phyloP scores from a whole-genome alignment of 2,113 vertebrate genomes.

The Kryptolebias marmoratus region DNA sequence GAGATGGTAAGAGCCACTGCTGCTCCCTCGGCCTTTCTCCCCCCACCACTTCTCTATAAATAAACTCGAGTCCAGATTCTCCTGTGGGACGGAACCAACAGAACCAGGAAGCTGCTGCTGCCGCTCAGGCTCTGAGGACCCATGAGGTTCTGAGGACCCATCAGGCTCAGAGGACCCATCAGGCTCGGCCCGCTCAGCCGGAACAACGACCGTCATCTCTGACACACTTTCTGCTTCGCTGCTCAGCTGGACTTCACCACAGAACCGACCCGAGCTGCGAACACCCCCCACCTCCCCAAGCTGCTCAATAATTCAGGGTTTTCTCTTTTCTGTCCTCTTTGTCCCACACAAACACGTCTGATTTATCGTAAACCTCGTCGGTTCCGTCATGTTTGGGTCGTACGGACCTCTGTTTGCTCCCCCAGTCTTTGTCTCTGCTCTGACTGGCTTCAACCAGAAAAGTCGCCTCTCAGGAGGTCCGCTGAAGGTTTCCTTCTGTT shows the following conservation, averaged over 20 bases:
- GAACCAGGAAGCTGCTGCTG: neutral
- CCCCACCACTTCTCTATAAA: slow-evolving; percentile 31
- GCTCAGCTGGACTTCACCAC: neutral
- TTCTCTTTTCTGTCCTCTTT: neutral
- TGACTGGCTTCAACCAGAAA: no score
- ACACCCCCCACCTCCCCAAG: neutral
- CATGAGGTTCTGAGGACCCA: no score
- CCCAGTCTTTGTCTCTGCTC: no score
- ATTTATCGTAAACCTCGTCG: no score
- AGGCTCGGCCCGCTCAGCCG: neutral
- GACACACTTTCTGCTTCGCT: slow-evolving; percentile 9
- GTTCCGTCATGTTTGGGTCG: no score
- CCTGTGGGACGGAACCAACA: neutral
- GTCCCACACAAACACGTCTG: neutral
- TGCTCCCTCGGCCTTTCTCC: slow-evolving; percentile 5
- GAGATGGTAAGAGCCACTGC: slow-evolving; percentile 28
- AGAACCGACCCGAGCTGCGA: neutral
- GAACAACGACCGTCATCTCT: neutral
- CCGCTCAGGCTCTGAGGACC: no score
- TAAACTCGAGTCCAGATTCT: slow-evolving; percentile 1
- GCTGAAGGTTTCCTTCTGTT: no score
- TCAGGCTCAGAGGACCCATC: no score
- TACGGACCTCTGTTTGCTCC: no score
- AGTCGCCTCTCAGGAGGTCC: no score
- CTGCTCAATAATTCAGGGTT: neutral